phyloP scores from a whole-genome alignment of 2,888 invertebrate species.

The Myathropa florea region DNA sequence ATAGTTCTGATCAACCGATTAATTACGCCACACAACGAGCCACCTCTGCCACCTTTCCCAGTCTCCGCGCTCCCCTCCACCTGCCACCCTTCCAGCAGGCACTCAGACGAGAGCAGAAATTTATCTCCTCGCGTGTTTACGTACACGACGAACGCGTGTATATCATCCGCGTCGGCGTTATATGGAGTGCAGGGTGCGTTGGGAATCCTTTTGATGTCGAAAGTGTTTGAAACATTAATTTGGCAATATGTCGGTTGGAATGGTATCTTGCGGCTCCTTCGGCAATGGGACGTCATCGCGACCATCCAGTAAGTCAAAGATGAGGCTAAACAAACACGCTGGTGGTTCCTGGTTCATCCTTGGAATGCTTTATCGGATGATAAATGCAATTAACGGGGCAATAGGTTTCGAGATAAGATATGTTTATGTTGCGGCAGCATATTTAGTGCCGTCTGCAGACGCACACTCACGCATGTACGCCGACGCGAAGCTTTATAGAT shows the following conservation, averaged over 20 bases:
- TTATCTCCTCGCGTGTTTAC: constrained; percentile 32
- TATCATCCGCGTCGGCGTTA: constrained; percentile 17
- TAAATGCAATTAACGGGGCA: constrained; percentile 58
- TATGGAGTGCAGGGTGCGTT: constrained; percentile 5
- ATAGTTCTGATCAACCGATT: constrained; percentile 69
- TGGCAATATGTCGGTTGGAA: constrained; percentile 66
- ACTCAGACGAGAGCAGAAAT: constrained; percentile 10
- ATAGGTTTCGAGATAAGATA: constrained; percentile 33
- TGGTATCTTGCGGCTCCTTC: constrained; percentile 42
- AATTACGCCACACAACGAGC: constrained; percentile 37
- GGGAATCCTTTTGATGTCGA: constrained; percentile 65
- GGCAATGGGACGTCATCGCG: constrained; percentile 35
- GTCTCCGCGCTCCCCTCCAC: neutral
- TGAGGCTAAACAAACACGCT: constrained; percentile 51
- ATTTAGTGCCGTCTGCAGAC: neutral
- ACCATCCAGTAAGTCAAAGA: constrained; percentile 54
- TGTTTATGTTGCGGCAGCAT: constrained; percentile 28
- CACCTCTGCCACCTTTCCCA: neutral
- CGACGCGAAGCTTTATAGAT: too few species aligned
- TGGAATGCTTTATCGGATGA: constrained; percentile 53
- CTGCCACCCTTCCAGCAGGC: neutral
- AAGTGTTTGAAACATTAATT: constrained; percentile 68
- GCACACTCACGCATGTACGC: too few species aligned
- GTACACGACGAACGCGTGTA: neutral
- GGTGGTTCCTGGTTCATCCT: neutral